Evolutionary conservation across 1,140 invertebrate genomes (phyloP), one percentile per base, ranked within the genome.

Genomic region (Stegodyphus dumicola): DNA sequence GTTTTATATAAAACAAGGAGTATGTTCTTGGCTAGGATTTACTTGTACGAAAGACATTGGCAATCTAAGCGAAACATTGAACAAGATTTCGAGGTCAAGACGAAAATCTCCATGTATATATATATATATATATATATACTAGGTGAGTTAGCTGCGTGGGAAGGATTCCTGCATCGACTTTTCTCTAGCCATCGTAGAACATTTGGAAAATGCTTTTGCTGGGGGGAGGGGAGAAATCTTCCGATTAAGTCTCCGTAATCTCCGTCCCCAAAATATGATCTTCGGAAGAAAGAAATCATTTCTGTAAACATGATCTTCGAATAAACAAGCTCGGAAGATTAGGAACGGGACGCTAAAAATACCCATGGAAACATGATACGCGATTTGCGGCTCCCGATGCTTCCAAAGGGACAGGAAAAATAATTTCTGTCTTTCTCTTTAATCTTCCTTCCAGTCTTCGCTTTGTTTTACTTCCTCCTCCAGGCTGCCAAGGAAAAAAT

Each of bases 251-350:
- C 70, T 52, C 49, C 7, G 70, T 52, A 73, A 73, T 73, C 70
- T 73, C 70, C 70, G 51, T 69, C 49, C 49, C 49, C 70, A 73
- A 73, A 73, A 73, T 73, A 73, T 73, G 70, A 73, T 73, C 70
- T 73, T 13, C 49, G 70, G n/a, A n/a, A n/a, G 18, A 52, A 73
- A 73, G 70, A 52, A 73, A 73, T 73, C 70, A 52, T 73, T 73
- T 52, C 49, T 51, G 70, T 73, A 73, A 53, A 73, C 70, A 73
- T 73, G 70, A 73, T 73, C 70, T 73, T 51, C 70, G 49, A 73
- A 73, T 73, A 73, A 73, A 73, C 49, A 73, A 73, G 70, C 13
- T n/a, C 49, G 49, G 13, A 73, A n/a, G 18, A n/a, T 71, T 33
- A 33, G 11, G 49, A n/a, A 51, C 15, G 13, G n/a, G 49, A 52